Evolutionary conservation across 2,797 vertebrate genomes (phyloP).

Genomic region (Tamandua tetradactyla): DNA sequence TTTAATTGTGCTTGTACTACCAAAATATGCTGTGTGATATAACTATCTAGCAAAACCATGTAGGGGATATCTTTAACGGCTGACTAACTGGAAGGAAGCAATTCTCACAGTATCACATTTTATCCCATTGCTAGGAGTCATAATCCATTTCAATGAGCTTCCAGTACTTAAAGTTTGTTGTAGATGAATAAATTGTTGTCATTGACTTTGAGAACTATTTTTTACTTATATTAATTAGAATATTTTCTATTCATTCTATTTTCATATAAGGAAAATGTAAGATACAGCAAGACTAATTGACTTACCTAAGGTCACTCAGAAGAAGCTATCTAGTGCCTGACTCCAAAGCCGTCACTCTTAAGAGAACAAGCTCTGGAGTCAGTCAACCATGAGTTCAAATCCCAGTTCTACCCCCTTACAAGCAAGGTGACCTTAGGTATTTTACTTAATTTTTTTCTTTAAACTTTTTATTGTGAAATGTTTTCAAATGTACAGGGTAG

Average conservation of each 20-base stretch:
- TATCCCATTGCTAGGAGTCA: neutral
- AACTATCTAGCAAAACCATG: neutral
- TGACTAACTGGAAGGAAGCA: neutral
- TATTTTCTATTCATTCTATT: slow-evolving; percentile 8
- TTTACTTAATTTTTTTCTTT: neutral
- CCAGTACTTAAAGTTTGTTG: neutral
- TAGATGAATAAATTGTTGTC: neutral
- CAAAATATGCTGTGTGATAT: neutral
- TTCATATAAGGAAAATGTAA: slow-evolving; percentile 31
- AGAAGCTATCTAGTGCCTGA: neutral
- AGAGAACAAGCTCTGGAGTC: neutral
- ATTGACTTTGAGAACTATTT: slow-evolving; percentile 1
- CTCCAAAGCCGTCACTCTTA: neutral
- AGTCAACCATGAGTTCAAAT: neutral
- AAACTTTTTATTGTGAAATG: too few species aligned
- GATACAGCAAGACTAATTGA: neutral
- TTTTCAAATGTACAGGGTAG: too few species aligned
- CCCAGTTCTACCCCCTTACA: neutral
- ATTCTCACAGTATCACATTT: neutral
- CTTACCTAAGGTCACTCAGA: neutral
- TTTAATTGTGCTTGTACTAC: neutral
- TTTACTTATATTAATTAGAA: slow-evolving; percentile 18
- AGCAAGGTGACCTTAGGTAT: neutral
- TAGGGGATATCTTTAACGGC: neutral
- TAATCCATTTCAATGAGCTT: neutral